Percentiles rank a stretch among this genome's conserved stretches.
Conservation (phyloP, 2,797 vertebrate species). For the Falco columbarius region DNA sequence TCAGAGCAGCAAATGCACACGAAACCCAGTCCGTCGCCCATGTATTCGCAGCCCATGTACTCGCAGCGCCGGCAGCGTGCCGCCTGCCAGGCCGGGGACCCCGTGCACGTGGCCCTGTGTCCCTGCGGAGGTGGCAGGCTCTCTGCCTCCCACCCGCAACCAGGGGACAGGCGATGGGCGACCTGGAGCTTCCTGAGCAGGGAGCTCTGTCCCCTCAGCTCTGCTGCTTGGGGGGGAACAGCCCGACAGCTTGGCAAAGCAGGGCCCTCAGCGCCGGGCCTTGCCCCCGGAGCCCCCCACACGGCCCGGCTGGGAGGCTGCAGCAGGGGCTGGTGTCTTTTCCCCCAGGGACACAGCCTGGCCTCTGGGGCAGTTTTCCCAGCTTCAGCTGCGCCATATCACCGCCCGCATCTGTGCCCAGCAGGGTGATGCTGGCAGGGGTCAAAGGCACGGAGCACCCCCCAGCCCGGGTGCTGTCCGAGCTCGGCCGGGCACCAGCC, state of each 20-base stretch:
- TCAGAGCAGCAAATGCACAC: not conserved
- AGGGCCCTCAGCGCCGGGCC: accelerated
- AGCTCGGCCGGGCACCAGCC: not conserved
- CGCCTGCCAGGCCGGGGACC: not conserved
- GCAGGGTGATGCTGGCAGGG: not conserved
- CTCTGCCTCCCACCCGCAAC: not conserved
- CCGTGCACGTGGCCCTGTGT: accelerated
- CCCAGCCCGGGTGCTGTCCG: not conserved
- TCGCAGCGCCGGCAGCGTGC: not conserved
- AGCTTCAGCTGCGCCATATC: not conserved
- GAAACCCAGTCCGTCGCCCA: not conserved
- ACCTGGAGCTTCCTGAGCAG: not conserved
- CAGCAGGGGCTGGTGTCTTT: not conserved
- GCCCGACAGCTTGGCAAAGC: not conserved
- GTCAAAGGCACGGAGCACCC: not conserved
- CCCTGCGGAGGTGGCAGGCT: accelerated
- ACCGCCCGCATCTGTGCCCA: accelerated
- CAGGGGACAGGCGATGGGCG: not conserved
- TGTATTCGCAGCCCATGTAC: not conserved
- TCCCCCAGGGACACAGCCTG: not conserved
- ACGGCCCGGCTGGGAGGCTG: not conserved
- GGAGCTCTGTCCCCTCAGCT: not conserved
- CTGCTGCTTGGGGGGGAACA: not conserved
- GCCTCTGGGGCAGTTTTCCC: not conserved
- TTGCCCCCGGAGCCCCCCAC: too few species aligned